A percentile compares a stretch with the other conserved stretches of the same genome.
Conservation (phyloP, 1,140 invertebrate species). For the Physella acuta region DNA sequence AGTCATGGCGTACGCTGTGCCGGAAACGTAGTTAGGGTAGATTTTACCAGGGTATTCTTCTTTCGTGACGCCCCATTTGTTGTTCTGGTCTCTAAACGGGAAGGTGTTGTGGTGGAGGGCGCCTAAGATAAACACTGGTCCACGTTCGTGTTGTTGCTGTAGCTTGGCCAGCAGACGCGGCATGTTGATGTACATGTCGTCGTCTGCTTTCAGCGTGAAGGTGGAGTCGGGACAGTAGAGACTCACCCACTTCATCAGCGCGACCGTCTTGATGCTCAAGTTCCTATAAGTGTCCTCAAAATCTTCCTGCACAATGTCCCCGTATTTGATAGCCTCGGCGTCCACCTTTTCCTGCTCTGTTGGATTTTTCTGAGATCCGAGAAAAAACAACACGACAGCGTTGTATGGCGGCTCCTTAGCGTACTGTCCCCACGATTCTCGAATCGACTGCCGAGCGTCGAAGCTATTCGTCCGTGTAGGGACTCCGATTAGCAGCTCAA, state of each 20-base stretch:
- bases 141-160: neutral
- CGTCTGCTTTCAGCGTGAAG: slow-evolving; percentile 62
- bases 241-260: slow-evolving; percentile 77
- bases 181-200: slow-evolving; percentile 47
- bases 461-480: slow-evolving; percentile 34
- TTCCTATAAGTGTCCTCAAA: slow-evolving; percentile 82
- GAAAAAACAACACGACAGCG: slow-evolving; percentile 65
- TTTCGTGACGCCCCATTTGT: slow-evolving; percentile 58
- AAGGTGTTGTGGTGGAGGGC: slow-evolving; percentile 27
- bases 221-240: slow-evolving; percentile 67
- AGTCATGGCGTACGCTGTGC: slow-evolving; percentile 56
- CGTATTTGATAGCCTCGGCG: slow-evolving; percentile 65
- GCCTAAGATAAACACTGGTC: slow-evolving; percentile 34
- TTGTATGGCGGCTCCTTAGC: slow-evolving; percentile 17
- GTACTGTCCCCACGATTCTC: slow-evolving; percentile 51
- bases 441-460: slow-evolving; percentile 34
- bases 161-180: slow-evolving; percentile 31
- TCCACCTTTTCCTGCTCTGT: slow-evolving; percentile 40
- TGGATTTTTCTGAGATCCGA: slow-evolving; percentile 66
- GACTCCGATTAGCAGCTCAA: slow-evolving; percentile 32
- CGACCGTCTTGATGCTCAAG: slow-evolving; percentile 83
- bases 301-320: slow-evolving; percentile 77
- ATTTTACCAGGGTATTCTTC: slow-evolving; percentile 47
- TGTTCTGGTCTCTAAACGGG: slow-evolving; percentile 45
- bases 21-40: slow-evolving; percentile 54